Conservation (phyloP, 2,797 vertebrate species). For the Paedocypris micromegethes region DNA sequence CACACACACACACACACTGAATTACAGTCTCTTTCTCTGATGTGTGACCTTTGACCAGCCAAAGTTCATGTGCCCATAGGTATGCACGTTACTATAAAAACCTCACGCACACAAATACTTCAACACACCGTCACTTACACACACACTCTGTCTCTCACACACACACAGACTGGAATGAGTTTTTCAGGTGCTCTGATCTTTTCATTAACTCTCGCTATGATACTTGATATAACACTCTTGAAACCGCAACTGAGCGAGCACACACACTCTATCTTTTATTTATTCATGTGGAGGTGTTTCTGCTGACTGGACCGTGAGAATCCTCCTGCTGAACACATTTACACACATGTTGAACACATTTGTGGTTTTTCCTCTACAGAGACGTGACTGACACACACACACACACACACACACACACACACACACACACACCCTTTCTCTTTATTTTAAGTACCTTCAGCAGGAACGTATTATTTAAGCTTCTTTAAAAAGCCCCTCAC, state of each 20-base stretch:
- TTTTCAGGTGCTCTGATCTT: constrained; percentile 25
- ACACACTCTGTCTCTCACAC: constrained; percentile 8
- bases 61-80: too few species aligned
- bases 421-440: too few species aligned
- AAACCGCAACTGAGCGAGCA: constrained; percentile 13
- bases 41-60: too few species aligned
- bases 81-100: neutral
- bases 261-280: constrained; percentile 23
- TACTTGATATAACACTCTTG: constrained; percentile 5
- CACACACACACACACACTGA: constrained; percentile 15
- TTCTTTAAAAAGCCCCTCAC: too few species aligned
- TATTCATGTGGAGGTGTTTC: constrained; percentile 14
- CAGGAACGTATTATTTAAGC: too few species aligned
- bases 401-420: too few species aligned
- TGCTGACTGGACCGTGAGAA: constrained; percentile 11
- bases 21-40: constrained; percentile 8
- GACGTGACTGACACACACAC: too few species aligned
- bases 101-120: constrained; percentile 13
- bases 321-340: too few species aligned
- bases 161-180: constrained; percentile 14
- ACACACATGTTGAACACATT: too few species aligned
- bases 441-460: too few species aligned
- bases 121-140: constrained; percentile 6
- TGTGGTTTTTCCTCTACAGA: too few species aligned
- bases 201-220: constrained; percentile 29